Percentiles rank a stretch among this genome's conserved stretches.
phyloP scores from a whole-genome alignment of 2,113 vertebrate genomes.

The Thalassarche chlororhynchos region DNA sequence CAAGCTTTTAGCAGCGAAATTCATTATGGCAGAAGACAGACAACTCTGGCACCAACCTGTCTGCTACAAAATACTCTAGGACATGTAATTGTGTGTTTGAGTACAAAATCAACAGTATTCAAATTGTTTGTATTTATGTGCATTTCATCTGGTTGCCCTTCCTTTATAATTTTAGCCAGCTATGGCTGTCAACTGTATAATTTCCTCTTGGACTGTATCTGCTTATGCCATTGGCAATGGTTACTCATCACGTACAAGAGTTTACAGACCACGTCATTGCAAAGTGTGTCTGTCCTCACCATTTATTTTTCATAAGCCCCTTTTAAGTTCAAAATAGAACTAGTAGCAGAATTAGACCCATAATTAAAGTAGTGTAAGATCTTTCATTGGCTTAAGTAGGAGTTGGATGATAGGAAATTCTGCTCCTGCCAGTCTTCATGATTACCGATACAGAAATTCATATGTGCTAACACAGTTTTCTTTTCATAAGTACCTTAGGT shows the following conservation, averaged over 20 bases:
- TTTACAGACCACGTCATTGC: neutral
- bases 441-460: neutral
- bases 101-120: constrained; percentile 51
- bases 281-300: constrained; percentile 28
- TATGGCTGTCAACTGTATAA: constrained; percentile 73
- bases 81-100: constrained; percentile 57
- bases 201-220: constrained; percentile 78
- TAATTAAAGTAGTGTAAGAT: neutral
- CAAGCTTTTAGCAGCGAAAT: neutral
- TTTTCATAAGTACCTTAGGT: neutral
- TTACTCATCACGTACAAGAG: constrained; percentile 59
- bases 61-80: constrained; percentile 52
- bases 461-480: neutral
- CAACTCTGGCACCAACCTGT: constrained; percentile 60
- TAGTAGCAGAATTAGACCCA: neutral
- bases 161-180: constrained; percentile 75
- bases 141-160: constrained; percentile 61
- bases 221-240: constrained; percentile 66
- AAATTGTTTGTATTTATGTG: constrained; percentile 69
- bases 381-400: neutral
- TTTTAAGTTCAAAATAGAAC: constrained; percentile 52
- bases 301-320: constrained; percentile 15
- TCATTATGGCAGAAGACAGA: constrained; percentile 51
- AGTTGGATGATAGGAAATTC: neutral
- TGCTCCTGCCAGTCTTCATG: neutral